Evolutionary conservation across 2,797 vertebrate species (phyloP), one percentile per base, ranked within the genome.

Genomic region (Channallabes apus): DNA sequence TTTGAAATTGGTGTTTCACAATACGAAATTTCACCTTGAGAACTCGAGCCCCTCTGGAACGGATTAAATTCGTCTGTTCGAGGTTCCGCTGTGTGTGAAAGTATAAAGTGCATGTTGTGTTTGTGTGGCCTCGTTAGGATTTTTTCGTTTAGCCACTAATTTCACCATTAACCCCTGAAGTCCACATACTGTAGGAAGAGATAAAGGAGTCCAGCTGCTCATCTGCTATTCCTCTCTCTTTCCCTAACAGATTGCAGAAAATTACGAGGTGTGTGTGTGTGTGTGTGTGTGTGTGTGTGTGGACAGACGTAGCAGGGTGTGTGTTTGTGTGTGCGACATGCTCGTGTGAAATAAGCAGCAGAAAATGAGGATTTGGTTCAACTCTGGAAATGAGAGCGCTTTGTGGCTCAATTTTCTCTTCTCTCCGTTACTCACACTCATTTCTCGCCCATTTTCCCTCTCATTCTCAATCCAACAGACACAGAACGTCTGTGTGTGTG

Each of bases 351-450:
- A 20, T 78, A 68, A 84, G 67, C 75, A 84, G 73, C 83, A 67
- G 62, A 38, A 84, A 78, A 67, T 58, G 73, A 38, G 72, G 51
- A 51, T 84, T 56, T 24, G 29, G 72, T 68, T 67, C 58, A 75
- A 77, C 73, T 78, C 72, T 58, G 75, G 54, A 78, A 78, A 78
- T 20, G 64, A 78, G 72, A 35, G 59, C 24, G 46, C 41, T 76
- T 84, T 76, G 83, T 58, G 61, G 61, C 61, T 77, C 73, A 77
- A 65, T 84, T 73, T 80, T 77, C 54, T 6, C 59, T 22, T 56
- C 79, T 61, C 80, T 24, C 20, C 29, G 35, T 84, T 73, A 56
- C 76, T 62, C 67, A 14, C 62, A 32, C 27, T 64, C n/a, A 51
- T 79, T 82, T 65, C 51, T 82, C 7, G 17, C 67, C n/a, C 38